Evolutionary conservation across 2,113 vertebrate species (phyloP), one percentile per base, ranked within the genome.

Genomic region (Sclerurus mexicanus): DNA sequence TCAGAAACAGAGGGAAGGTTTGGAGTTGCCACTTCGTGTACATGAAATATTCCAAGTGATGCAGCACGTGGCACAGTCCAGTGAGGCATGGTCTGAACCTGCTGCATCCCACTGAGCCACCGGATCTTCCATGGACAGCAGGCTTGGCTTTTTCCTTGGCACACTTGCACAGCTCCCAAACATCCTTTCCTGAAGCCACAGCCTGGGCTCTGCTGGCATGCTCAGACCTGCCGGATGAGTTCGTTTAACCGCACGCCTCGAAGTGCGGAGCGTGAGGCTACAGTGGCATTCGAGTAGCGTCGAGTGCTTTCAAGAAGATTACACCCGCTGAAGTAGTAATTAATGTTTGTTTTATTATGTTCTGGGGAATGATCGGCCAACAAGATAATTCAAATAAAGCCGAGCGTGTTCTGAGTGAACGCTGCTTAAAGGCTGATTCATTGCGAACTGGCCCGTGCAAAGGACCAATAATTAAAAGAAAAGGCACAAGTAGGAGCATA

Each of bases 261-360:
- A 71, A 87, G 68, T 11, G 68, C 3, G 12, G 60, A 60, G 74
- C 35, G 8, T 2, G 60, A 85, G 72, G 93, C 55, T 47, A 33
- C 91, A 71, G 49, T 10, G 94, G 84, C 68, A 16, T 62, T 50
- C 16, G 37, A 75, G 94, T 31, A 46, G n/a, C 7, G 40, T 8
- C 12, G 87, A 92, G 97, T 68, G 95, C 87, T 81, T 84, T 73
- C 64, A 86, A 93, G 93, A 93, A 93, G 91, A 92, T 85, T 71
- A 76, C 79, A 49, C 90, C 88, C 55, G 18, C 84, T 60, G 91
- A 94, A 97, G 77, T n/a, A 89, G 94, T 97, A 96, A 97, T 98
- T 97, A 97, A 97, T 97, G 95, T 97, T 98, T 97, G 96, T 92
- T 98, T 97, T 97, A 97, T 94, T 93, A 93, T 52, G 95, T 97